phyloP scores from a whole-genome alignment of 1,140 invertebrate species.

The Chironomus striatipennis region DNA sequence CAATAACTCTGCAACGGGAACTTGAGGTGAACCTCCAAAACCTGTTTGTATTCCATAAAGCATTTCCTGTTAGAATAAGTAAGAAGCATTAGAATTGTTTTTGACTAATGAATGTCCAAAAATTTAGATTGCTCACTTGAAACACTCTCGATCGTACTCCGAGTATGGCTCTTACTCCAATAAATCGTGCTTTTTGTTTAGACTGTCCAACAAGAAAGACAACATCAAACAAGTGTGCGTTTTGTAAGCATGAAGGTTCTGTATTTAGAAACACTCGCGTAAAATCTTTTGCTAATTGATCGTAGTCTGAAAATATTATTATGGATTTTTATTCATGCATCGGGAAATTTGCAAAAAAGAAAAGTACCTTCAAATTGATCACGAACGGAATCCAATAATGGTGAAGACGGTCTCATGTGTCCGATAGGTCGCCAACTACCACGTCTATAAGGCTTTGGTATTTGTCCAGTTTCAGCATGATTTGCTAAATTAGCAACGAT shows the following conservation, averaged over 20 bases:
- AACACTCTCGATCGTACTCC: slow-evolving; percentile 58
- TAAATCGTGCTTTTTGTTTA: slow-evolving; percentile 81
- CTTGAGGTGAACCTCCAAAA: slow-evolving; percentile 79
- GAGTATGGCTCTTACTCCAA: slow-evolving; percentile 82
- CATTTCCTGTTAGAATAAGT: slow-evolving; percentile 82
- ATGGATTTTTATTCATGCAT: neutral
- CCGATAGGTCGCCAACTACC: slow-evolving; percentile 89
- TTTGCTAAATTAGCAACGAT: slow-evolving; percentile 90
- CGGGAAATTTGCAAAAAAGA: neutral
- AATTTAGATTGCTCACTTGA: slow-evolving; percentile 34
- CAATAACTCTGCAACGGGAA: slow-evolving; percentile 78
- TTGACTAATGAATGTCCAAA: neutral
- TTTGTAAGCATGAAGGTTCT: slow-evolving; percentile 58
- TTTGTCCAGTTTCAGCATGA: slow-evolving; percentile 89
- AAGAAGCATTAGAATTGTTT: slow-evolving; percentile 25
- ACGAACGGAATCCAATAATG: slow-evolving; percentile 81
- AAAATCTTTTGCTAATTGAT: slow-evolving; percentile 88
- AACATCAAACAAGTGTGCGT: slow-evolving; percentile 79
- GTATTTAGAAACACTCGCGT: slow-evolving; percentile 78
- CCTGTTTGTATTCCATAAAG: slow-evolving; percentile 88
- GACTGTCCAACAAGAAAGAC: slow-evolving; percentile 83
- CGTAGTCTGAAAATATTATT: slow-evolving; percentile 54
- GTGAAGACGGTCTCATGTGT: slow-evolving; percentile 88
- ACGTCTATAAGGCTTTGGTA: slow-evolving; percentile 83
- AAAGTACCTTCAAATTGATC: slow-evolving; percentile 66